phyloP scores from a whole-genome alignment of 2,113 vertebrate species.

The Periophthalmodon schlosseri region DNA sequence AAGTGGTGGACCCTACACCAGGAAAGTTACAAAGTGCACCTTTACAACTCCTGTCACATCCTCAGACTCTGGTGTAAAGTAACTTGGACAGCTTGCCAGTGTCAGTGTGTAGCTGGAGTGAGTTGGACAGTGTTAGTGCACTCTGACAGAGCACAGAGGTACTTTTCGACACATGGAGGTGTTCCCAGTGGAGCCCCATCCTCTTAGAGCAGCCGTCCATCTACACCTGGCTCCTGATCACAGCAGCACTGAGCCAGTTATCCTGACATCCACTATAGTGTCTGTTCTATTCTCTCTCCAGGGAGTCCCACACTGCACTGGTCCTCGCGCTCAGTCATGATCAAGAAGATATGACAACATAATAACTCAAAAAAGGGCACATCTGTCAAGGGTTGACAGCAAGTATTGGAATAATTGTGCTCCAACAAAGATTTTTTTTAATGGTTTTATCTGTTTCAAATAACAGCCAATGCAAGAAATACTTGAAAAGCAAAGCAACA shows the following conservation, averaged over 20 bases:
- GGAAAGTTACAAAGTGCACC: too few relatives aligned
- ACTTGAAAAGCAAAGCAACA: too few relatives aligned
- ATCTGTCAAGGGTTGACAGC: not conserved
- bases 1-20: too few relatives aligned
- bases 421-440: not conserved
- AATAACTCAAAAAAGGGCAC: conserved; percentile 11
- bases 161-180: conserved; percentile 47
- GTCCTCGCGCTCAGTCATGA: conserved; percentile 7
- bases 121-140: conserved; percentile 27
- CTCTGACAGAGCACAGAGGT: conserved; percentile 52
- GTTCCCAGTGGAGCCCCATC: conserved; percentile 42
- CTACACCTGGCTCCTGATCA: conserved; percentile 47
- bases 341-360: conserved; percentile 1
- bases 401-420: not conserved
- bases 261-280: conserved; percentile 44
- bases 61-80: conserved; percentile 31
- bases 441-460: not conserved
- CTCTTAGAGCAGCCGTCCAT: conserved; percentile 59
- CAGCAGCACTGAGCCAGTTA: conserved; percentile 18
- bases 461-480: not conserved
- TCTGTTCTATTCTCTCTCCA: conserved; percentile 14
- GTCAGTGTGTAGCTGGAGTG: conserved; percentile 37
- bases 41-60: conserved; percentile 8
- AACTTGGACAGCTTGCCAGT: conserved; percentile 49
- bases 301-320: conserved; percentile 12